Evolutionary conservation across 2,113 vertebrate species (phyloP).

Genomic region (Meleagris gallopavo): DNA sequence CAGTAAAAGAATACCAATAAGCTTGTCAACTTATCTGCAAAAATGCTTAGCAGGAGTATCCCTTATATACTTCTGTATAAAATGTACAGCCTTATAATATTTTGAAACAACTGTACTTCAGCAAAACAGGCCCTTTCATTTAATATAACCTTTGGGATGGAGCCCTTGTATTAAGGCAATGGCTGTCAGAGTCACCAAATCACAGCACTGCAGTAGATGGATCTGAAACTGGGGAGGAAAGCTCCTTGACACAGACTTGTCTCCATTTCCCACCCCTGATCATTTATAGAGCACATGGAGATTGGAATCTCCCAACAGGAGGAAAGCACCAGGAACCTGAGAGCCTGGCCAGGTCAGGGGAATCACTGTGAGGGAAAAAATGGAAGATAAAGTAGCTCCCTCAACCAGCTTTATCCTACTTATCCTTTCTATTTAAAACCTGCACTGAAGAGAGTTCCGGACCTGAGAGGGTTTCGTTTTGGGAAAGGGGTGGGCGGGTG

Average conservation of each 20-base stretch:
- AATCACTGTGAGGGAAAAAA: not conserved
- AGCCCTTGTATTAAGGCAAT: not conserved
- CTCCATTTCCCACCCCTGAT: not conserved
- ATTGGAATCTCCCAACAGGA: not conserved
- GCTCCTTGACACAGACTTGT: not conserved
- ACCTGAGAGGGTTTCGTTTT: constrained; percentile 27
- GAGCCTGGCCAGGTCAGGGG: not conserved
- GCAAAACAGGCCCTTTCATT: not conserved
- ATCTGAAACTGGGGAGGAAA: not conserved
- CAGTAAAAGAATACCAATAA: not conserved
- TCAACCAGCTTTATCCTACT: constrained; percentile 53
- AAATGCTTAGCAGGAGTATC: not conserved
- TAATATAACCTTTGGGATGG: not conserved
- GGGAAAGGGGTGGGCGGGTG: not conserved
- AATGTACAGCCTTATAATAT: not conserved
- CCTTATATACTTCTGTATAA: not conserved
- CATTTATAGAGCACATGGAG: not conserved
- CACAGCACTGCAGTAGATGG: not conserved
- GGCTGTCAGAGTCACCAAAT: not conserved
- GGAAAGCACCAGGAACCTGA: not conserved
- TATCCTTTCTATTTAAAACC: constrained; percentile 65
- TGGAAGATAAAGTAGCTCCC: constrained; percentile 51
- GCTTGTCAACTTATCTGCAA: not conserved
- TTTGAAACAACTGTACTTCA: not conserved
- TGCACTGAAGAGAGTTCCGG: not conserved